A percentile compares a stretch with the other conserved stretches of the same genome.
phyloP scores from a whole-genome alignment of 2,113 vertebrate genomes.

The Erpornis zantholeuca region DNA sequence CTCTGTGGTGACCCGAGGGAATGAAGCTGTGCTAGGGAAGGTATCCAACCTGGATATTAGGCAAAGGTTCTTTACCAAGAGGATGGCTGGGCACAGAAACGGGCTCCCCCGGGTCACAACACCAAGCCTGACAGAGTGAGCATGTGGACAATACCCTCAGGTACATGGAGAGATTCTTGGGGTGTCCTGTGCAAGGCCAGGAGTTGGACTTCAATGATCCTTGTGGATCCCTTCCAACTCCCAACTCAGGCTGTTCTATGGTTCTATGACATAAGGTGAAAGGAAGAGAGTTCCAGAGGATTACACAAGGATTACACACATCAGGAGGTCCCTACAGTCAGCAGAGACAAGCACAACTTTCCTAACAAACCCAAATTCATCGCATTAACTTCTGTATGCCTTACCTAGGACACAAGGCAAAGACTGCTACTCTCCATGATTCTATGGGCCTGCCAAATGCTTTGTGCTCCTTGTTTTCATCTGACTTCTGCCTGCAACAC shows the following conservation, averaged over 20 bases:
- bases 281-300: not conserved
- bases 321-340: not conserved
- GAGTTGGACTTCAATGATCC: fast-evolving
- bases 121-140: not conserved
- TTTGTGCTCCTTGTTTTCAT: not conserved
- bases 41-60: not conserved
- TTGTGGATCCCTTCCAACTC: not conserved
- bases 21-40: not conserved
- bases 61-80: not conserved
- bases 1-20: not conserved
- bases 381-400: not conserved
- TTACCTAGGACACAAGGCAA: not conserved
- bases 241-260: not conserved
- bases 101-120: not conserved
- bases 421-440: not conserved
- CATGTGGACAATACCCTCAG: not conserved
- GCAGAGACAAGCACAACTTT: not conserved
- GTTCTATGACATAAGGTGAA: not conserved
- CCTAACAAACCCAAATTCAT: not conserved
- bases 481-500: not conserved
- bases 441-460: not conserved
- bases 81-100: not conserved
- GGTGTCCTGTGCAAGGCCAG: not conserved
- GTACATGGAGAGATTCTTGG: not conserved
- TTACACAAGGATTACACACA: not conserved